Evolutionary conservation across 1,140 invertebrate genomes (phyloP).

Genomic region (Apis dorsata): DNA sequence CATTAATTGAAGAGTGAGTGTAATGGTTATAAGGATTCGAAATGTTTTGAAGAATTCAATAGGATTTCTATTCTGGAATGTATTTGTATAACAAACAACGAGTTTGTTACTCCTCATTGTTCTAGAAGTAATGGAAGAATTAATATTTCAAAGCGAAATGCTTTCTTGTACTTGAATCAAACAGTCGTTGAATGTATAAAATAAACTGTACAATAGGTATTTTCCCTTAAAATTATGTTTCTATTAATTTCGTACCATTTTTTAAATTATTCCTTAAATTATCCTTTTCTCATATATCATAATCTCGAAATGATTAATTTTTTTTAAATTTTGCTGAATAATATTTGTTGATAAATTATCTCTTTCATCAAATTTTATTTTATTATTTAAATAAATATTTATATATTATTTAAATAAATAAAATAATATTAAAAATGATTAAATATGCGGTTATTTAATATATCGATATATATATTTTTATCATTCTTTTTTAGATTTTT

Average conservation of each 20-base stretch:
- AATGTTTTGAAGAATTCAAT: conserved; percentile 14
- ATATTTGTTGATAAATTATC: background rate
- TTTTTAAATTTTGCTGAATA: background rate
- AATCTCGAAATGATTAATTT: background rate
- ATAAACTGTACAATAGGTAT: conserved; percentile 66
- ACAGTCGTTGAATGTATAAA: conserved; percentile 56
- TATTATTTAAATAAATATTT: background rate
- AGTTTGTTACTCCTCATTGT: conserved; percentile 13
- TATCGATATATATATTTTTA: background rate
- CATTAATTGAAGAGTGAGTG: background rate
- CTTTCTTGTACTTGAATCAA: conserved; percentile 39
- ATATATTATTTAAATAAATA: no score
- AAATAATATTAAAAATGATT: background rate
- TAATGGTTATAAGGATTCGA: background rate
- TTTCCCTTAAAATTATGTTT: conserved; percentile 52
- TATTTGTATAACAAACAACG: conserved; percentile 8
- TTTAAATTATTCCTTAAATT: background rate
- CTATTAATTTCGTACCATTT: background rate
- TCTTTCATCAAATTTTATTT: background rate
- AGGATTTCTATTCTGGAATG: background rate
- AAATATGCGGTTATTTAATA: no score
- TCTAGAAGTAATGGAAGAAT: conserved; percentile 18
- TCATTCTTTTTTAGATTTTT: background rate
- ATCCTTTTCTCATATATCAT: background rate
- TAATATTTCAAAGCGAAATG: conserved; percentile 19